Percentiles rank a stretch among this genome's conserved stretches.
Conservation (phyloP, 2,797 vertebrate genomes). For the Sylvilagus floridanus region DNA sequence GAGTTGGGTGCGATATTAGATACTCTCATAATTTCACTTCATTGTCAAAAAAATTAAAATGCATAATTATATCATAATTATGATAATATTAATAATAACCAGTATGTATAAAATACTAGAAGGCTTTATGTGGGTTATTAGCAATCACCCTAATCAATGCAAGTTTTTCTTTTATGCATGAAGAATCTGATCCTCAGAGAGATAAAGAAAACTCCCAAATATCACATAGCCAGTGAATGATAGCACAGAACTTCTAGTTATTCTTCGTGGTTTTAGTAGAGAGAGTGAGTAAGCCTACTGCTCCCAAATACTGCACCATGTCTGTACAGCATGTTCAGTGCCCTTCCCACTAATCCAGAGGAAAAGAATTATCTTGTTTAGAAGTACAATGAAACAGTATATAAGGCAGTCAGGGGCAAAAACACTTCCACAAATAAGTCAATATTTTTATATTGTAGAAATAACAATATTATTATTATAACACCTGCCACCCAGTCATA, state of each 20-base stretch:
- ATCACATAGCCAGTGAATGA: background rate
- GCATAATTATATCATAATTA: background rate
- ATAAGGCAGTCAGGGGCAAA: background rate
- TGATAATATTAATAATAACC: constrained; percentile 2
- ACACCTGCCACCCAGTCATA: background rate
- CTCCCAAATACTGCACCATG: accelerated
- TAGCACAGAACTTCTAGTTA: background rate
- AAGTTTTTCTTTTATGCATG: background rate
- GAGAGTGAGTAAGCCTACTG: background rate
- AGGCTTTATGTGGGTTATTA: background rate
- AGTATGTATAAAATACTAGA: background rate
- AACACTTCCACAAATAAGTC: background rate
- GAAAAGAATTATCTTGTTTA: background rate
- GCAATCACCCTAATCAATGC: background rate
- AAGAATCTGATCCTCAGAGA: constrained; percentile 13
- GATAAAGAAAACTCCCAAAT: background rate
- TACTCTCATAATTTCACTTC: background rate
- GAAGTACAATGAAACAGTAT: background rate
- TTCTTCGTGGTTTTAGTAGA: background rate
- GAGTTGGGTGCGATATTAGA: background rate
- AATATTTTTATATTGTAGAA: background rate
- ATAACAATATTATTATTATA: background rate
- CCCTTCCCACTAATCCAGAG: background rate
- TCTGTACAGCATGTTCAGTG: background rate
- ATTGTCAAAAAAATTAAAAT: background rate